Evolutionary conservation across 2,888 invertebrate species (phyloP).

Genomic region (Cosmia trapezina): DNA sequence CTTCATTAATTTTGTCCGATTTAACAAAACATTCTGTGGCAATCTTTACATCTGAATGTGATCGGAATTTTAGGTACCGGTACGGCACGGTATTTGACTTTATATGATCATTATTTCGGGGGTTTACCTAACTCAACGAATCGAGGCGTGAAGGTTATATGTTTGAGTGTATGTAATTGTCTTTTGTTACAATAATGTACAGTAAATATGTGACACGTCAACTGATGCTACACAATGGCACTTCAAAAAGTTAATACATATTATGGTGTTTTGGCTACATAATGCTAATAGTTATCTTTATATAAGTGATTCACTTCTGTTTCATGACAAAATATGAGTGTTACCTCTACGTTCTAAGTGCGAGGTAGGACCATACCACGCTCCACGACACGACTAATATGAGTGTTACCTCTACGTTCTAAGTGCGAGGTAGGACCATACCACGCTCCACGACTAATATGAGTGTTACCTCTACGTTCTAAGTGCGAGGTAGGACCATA

Average conservation of each 20-base stretch:
- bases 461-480: no score
- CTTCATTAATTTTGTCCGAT: neutral
- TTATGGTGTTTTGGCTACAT: conserved; percentile 1
- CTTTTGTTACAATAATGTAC: conserved; percentile 1
- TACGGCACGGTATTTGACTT: neutral
- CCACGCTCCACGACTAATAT: no score
- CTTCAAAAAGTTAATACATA: conserved; percentile 1
- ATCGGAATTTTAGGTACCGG: neutral
- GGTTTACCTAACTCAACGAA: neutral
- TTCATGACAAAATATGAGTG: neutral
- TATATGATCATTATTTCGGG: neutral
- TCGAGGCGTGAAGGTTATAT: conserved; percentile 37
- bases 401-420: no score
- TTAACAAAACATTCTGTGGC: neutral
- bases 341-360: neutral
- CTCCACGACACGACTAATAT: no score
- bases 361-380: no score
- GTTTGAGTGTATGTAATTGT: neutral
- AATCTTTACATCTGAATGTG: neutral
- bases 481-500: no score
- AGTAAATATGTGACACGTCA: conserved; percentile 4
- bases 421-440: no score
- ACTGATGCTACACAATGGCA: conserved; percentile 13
- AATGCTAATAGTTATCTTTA: neutral
- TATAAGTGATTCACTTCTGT: neutral